These are phyloP conservation scores for Zaprionus gabonicus DNA, from an alignment of 1,140 invertebrate genomes.

Conservation along the genomic window DNA sequence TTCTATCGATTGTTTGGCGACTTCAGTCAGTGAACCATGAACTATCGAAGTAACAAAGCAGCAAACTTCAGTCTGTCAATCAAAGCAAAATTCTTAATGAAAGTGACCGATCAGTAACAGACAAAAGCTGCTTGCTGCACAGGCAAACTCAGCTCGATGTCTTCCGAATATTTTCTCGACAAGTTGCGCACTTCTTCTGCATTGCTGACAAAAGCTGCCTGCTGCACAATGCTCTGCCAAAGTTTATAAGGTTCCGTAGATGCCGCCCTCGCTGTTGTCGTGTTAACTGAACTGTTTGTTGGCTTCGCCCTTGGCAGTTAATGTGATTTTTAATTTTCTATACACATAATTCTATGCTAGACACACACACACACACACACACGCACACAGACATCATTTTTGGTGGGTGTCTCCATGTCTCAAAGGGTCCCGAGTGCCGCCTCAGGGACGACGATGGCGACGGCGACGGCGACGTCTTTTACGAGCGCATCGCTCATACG, in stretches of 20 bases:
- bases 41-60: too few relatives aligned
- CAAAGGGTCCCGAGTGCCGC: constrained; percentile 29
- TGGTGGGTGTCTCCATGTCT: constrained; percentile 20
- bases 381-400: not conserved
- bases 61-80: too few relatives aligned
- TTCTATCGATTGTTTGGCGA: too few relatives aligned
- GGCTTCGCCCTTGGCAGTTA: constrained; percentile 27
- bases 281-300: constrained; percentile 15
- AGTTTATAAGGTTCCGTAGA: too few relatives aligned
- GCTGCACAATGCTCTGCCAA: not conserved
- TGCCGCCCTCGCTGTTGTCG: constrained; percentile 17
- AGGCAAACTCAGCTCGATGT: not conserved
- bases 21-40: not conserved
- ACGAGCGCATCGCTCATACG: constrained; percentile 67
- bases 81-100: too few relatives aligned
- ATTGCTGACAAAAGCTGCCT: not conserved
- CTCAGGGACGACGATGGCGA: not conserved
- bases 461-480: constrained; percentile 17
- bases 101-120: not conserved
- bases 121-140: not conserved
- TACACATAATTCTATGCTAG: constrained; percentile 30
- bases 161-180: too few relatives aligned
- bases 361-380: constrained; percentile 13
- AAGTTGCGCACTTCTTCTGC: too few relatives aligned
- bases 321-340: constrained; percentile 75